Evolutionary conservation across 2,797 vertebrate species (phyloP).

Genomic region (Sarcoramphus papa): DNA sequence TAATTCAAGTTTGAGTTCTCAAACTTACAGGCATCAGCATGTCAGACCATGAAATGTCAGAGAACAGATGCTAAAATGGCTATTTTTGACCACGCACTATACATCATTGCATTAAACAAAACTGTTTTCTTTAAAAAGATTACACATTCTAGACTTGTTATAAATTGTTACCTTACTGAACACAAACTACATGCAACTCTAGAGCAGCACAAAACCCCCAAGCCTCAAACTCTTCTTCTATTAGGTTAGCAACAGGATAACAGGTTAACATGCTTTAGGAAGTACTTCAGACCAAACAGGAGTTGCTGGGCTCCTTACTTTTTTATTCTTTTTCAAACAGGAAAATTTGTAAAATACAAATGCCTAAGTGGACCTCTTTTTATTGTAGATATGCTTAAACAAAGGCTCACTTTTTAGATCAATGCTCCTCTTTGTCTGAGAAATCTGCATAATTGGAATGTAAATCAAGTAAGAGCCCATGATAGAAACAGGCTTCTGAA

Average conservation of each 20-base stretch:
- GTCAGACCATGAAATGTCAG: not conserved
- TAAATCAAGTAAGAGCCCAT: not conserved
- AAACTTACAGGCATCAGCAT: not conserved
- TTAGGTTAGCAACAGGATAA: not conserved
- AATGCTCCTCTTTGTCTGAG: not conserved
- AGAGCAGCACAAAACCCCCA: not conserved
- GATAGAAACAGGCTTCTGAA: not conserved
- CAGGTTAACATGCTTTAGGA: not conserved
- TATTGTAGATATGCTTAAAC: not conserved
- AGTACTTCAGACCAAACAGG: not conserved
- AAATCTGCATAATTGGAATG: not conserved
- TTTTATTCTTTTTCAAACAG: not conserved
- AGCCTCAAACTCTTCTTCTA: not conserved
- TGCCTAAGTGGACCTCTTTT: not conserved
- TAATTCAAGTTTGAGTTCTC: not conserved
- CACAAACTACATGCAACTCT: not conserved
- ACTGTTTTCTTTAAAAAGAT: not conserved
- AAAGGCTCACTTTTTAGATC: not conserved
- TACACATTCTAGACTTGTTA: not conserved
- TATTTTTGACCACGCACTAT: rapidly evolving
- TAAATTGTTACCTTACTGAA: not conserved
- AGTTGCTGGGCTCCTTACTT: not conserved
- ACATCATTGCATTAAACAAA: not conserved
- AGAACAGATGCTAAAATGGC: not conserved
- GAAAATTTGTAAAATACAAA: not conserved